These are phyloP conservation scores for Aphis craccivora DNA, from an alignment of 1,140 invertebrate genomes.

Conservation along the genomic window DNA sequence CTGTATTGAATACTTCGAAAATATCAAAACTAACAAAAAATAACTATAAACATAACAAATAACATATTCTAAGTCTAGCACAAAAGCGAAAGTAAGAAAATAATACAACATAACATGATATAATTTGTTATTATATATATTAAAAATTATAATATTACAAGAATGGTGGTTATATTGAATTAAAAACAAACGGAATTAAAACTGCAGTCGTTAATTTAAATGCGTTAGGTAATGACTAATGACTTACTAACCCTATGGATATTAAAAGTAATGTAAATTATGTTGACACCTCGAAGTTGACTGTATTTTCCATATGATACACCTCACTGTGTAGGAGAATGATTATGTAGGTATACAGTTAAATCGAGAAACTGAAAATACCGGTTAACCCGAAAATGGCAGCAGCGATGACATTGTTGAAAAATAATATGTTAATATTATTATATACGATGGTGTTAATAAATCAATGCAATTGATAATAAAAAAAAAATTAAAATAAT, in stretches of 20 bases:
- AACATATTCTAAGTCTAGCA: neutral
- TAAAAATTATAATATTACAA: neutral
- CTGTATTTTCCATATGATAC: neutral
- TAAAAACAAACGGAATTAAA: neutral
- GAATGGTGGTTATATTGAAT: neutral
- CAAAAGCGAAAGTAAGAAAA: neutral
- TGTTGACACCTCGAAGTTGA: neutral
- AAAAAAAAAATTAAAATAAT: constrained; percentile 8
- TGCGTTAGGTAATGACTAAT: neutral
- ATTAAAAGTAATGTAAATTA: neutral
- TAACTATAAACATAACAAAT: neutral
- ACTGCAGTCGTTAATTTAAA: neutral
- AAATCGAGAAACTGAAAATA: constrained; percentile 33
- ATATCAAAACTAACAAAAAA: neutral
- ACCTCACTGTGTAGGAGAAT: neutral
- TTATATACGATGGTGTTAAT: neutral
- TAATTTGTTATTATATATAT: neutral
- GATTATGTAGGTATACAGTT: neutral
- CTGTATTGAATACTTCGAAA: neutral
- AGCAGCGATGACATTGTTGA: constrained; percentile 41
- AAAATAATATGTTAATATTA: constrained; percentile 29
- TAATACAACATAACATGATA: neutral
- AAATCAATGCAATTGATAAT: constrained; percentile 41
- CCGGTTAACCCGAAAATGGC: constrained; percentile 41
- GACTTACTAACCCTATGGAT: neutral